Evolutionary conservation across 30 jellyfish, hydroid and myxozoan genomes (phyloP).

Genomic region (Rhopilema esculentum): DNA sequence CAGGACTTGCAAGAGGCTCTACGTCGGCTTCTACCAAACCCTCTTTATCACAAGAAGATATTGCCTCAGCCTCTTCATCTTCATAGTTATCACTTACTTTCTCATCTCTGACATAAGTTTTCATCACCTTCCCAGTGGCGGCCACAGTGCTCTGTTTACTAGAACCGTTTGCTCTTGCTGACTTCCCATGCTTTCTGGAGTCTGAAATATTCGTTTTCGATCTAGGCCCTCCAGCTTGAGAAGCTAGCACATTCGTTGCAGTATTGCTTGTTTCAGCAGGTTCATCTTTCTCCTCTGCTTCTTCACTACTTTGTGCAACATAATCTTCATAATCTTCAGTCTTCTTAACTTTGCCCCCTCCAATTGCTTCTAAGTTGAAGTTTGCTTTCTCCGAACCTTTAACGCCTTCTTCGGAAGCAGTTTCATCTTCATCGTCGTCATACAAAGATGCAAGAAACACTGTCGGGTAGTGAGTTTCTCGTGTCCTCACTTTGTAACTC

Average conservation of each 20-base stretch:
- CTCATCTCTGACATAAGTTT: not conserved
- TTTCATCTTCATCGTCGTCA: slow-evolving; percentile 36
- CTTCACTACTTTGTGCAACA: too few relatives aligned
- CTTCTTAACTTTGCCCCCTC: not conserved
- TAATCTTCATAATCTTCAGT: not conserved
- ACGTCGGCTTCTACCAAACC: slow-evolving; percentile 5
- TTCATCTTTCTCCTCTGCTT: not conserved
- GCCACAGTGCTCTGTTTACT: not conserved
- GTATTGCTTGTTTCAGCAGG: not conserved
- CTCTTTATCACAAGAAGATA: not conserved
- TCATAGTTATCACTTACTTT: not conserved
- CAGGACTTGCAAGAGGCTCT: slow-evolving; percentile 9
- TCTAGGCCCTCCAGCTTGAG: not conserved
- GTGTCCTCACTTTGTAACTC: slow-evolving; percentile 53
- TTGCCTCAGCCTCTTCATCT: not conserved
- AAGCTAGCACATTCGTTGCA: not conserved
- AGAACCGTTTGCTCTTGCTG: not conserved
- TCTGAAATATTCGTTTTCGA: not conserved
- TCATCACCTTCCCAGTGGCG: slow-evolving; percentile 2
- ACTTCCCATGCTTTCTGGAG: not conserved
- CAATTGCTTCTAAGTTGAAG: not conserved
- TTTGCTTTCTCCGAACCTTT: not conserved
- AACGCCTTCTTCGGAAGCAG: slow-evolving; percentile 22
- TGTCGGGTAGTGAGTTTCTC: slow-evolving; percentile 80
- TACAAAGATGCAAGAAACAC: slow-evolving; percentile 58